phyloP scores from a whole-genome alignment of 2,113 vertebrate species.

The Etheostoma spectabile region DNA sequence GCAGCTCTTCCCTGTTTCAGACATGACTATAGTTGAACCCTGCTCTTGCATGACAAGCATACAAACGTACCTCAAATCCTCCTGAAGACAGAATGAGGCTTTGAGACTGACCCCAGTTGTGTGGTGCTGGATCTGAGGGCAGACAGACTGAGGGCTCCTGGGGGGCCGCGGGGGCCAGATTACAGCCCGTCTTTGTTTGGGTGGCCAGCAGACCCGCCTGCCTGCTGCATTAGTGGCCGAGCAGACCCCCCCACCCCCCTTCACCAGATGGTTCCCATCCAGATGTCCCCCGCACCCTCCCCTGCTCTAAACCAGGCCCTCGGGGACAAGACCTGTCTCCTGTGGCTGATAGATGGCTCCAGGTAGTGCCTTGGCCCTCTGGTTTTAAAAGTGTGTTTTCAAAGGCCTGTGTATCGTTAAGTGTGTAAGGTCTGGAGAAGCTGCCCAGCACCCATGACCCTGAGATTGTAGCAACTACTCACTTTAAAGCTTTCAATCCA shows the following conservation, averaged over 20 bases:
- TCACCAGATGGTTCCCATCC: constrained; percentile 76
- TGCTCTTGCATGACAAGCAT: background rate
- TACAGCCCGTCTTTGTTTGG: constrained; percentile 66
- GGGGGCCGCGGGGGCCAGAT: constrained; percentile 38
- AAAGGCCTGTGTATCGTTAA: constrained; percentile 51
- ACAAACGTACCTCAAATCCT: constrained; percentile 9
- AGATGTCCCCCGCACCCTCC: constrained; percentile 52
- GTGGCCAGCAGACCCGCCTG: constrained; percentile 49
- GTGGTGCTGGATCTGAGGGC: constrained; percentile 24
- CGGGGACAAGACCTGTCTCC: constrained; percentile 66
- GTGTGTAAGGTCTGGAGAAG: constrained; percentile 33
- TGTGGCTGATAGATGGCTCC: constrained; percentile 72
- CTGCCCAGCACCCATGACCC: constrained; percentile 23
- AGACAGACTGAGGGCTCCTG: constrained; percentile 27
- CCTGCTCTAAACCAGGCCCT: constrained; percentile 56
- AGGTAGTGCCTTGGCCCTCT: constrained; percentile 60
- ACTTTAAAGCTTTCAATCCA: constrained; percentile 32
- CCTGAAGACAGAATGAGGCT: constrained; percentile 16
- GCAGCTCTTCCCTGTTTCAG: background rate
- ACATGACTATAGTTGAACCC: background rate
- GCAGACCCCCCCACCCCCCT: constrained; percentile 4
- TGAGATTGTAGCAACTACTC: constrained; percentile 20
- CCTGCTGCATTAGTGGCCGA: constrained; percentile 38
- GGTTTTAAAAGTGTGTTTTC: constrained; percentile 42
- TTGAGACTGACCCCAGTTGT: constrained; percentile 52